Evolutionary conservation across 2,888 invertebrate genomes (phyloP).

Genomic region (Lasioglossum calceatum): DNA sequence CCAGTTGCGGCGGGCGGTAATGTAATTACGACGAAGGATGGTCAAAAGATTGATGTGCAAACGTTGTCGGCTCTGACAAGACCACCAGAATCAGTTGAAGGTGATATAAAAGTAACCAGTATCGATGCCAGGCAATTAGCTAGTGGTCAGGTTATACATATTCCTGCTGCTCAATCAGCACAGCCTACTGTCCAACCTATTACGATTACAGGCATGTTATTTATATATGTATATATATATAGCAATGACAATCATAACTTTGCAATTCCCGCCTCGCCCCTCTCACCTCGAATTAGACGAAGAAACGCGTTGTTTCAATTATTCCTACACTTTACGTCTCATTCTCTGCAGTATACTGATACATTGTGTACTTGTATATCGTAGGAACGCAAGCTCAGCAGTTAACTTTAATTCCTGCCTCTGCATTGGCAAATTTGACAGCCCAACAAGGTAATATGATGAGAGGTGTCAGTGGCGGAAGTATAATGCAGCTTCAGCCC

Average conservation of each 20-base stretch:
- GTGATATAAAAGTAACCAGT: constrained; percentile 82
- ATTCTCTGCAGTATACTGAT: background rate
- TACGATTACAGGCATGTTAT: constrained; percentile 86
- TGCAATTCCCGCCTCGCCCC: background rate
- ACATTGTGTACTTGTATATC: background rate
- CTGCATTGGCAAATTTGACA: constrained; percentile 85
- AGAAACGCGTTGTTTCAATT: background rate
- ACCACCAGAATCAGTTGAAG: constrained; percentile 76
- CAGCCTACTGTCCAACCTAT: constrained; percentile 86
- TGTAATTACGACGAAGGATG: constrained; percentile 82
- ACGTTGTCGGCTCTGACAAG: constrained; percentile 78
- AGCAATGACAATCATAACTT: background rate
- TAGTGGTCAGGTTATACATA: constrained; percentile 82
- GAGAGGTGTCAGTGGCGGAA: constrained; percentile 80
- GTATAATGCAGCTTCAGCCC: constrained; percentile 85
- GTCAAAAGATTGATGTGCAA: constrained; percentile 83
- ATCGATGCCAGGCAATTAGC: constrained; percentile 82
- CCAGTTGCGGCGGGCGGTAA: constrained; percentile 73
- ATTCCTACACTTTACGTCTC: background rate
- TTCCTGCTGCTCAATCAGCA: constrained; percentile 76
- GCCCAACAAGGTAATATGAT: constrained; percentile 81
- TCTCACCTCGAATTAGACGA: background rate
- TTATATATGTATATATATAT: background rate
- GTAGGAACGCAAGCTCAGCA: constrained; percentile 91
- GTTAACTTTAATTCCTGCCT: constrained; percentile 93